Conservation (phyloP, 2,888 invertebrate genomes). For the Melolontha melolontha region DNA sequence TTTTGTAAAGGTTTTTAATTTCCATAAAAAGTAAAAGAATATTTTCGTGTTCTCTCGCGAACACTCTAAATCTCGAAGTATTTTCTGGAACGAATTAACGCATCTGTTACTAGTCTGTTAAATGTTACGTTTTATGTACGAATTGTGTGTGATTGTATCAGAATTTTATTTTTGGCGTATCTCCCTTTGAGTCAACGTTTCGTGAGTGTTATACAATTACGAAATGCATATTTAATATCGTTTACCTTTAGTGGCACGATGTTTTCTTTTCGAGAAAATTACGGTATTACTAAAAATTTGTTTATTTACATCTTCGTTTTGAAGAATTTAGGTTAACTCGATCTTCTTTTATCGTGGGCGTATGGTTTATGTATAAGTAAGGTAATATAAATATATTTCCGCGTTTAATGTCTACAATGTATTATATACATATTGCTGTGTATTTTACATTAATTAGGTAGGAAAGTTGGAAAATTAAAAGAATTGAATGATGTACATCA, state of each 20-base stretch:
- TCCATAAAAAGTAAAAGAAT: no score
- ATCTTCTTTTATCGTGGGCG: constrained; percentile 6
- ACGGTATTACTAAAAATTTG: neutral
- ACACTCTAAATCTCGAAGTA: no score
- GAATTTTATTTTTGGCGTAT: constrained; percentile 12
- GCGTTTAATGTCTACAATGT: no score
- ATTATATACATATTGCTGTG: no score
- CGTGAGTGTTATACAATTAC: neutral
- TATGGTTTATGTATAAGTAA: neutral
- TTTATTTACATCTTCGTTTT: neutral
- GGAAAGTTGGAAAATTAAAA: no score
- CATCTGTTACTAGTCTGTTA: no score
- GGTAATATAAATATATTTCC: neutral
- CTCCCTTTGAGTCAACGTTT: constrained; percentile 11
- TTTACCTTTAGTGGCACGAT: neutral
- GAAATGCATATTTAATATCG: constrained; percentile 2
- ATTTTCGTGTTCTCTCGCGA: no score
- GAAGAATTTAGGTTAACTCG: constrained; percentile 10
- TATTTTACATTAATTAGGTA: no score
- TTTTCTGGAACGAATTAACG: no score
- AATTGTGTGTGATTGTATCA: no score
- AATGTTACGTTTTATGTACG: neutral
- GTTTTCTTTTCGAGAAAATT: neutral
- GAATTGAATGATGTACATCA: no score
- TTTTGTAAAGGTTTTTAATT: no score